Conservation (phyloP, 2,797 vertebrate species). For the Gila robusta region DNA sequence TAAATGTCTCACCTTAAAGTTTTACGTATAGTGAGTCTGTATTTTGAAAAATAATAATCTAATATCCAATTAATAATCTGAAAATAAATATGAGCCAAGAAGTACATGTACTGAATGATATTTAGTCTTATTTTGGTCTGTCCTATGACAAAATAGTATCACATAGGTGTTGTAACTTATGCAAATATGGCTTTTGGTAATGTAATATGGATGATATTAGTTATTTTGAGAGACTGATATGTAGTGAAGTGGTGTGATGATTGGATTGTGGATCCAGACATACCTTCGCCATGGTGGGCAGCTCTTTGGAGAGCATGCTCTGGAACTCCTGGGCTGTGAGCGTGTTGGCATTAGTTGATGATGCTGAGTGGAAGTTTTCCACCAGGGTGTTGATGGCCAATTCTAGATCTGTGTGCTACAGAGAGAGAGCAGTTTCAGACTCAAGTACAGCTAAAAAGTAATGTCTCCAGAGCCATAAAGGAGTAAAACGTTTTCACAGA, state of each 20-base stretch:
- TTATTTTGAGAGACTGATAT: neutral
- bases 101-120: too few species aligned
- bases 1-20: neutral
- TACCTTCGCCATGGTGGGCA: conserved; percentile 72
- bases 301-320: conserved; percentile 72
- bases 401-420: conserved; percentile 76
- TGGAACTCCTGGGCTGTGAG: conserved; percentile 78
- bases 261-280: neutral
- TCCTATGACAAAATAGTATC: neutral
- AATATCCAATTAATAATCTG: neutral
- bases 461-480: neutral
- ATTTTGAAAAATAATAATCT: neutral
- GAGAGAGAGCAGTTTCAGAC: neutral
- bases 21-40: neutral
- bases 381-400: conserved; percentile 76
- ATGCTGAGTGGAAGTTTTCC: conserved; percentile 73
- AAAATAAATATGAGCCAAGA: too few species aligned
- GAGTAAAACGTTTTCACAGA: neutral
- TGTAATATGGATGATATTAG: neutral
- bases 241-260: neutral
- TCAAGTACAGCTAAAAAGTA: neutral
- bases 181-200: neutral
- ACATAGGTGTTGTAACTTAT: neutral
- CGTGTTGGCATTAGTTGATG: conserved; percentile 57
- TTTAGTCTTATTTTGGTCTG: neutral